Percentiles rank a stretch among this genome's conserved stretches.
Conservation (phyloP, 2,888 invertebrate genomes). For the Nomada goodeniana region DNA sequence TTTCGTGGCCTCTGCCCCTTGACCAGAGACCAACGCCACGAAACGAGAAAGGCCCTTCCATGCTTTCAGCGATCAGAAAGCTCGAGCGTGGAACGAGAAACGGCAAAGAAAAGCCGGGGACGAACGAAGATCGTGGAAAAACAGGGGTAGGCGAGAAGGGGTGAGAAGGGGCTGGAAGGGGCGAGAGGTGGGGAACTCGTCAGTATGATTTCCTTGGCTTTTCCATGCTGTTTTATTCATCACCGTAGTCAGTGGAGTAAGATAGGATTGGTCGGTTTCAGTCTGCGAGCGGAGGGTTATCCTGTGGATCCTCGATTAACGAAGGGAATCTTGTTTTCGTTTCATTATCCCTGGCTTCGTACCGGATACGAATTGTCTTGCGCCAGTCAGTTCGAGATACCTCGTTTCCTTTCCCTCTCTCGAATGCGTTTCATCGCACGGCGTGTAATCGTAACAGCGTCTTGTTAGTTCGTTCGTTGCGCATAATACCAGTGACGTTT, state of each 20-base stretch:
- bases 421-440: slow-evolving; percentile 7
- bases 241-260: slow-evolving; percentile 57
- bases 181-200: slow-evolving; percentile 63
- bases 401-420: background rate
- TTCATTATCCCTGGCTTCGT: slow-evolving; percentile 53
- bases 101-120: background rate
- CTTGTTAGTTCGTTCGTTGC: slow-evolving; percentile 31
- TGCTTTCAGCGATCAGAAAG: slow-evolving; percentile 34
- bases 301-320: slow-evolving; percentile 63
- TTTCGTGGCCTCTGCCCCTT: slow-evolving; percentile 1
- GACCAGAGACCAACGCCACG: slow-evolving; percentile 29
- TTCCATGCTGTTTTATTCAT: slow-evolving; percentile 75
- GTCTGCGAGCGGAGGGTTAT: slow-evolving; percentile 37
- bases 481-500: background rate
- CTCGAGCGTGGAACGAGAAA: background rate
- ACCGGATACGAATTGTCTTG: slow-evolving; percentile 45
- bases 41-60: slow-evolving; percentile 27
- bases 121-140: background rate
- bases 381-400: slow-evolving; percentile 15
- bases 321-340: slow-evolving; percentile 66
- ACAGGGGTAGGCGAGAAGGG: background rate
- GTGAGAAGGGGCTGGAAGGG: background rate
- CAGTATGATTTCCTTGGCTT: slow-evolving; percentile 68
- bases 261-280: slow-evolving; percentile 62
- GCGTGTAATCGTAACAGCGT: slow-evolving; percentile 45